These are phyloP conservation scores for Drosophila kohkoa DNA, from an alignment of 1,140 invertebrate species.

Conservation along the genomic window DNA sequence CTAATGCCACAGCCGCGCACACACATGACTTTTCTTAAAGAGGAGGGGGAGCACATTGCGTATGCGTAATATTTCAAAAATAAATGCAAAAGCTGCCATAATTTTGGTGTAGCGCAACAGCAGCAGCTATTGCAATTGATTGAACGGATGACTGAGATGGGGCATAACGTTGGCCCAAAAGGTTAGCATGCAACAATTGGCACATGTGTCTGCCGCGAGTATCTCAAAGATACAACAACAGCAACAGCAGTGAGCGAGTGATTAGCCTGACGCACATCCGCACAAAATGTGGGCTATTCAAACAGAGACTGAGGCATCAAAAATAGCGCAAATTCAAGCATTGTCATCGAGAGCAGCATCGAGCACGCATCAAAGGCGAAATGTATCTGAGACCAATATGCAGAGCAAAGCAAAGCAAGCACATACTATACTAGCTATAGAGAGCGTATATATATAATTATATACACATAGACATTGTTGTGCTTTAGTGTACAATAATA, in stretches of 20 bases:
- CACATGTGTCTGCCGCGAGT: slow-evolving; percentile 34
- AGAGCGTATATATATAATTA: slow-evolving; percentile 12
- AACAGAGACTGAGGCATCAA: slow-evolving; percentile 37
- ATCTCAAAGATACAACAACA: slow-evolving; percentile 20
- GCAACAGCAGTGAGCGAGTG: slow-evolving; percentile 8
- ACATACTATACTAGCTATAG: neutral
- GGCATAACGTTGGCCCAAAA: slow-evolving; percentile 29
- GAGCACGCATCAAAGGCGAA: slow-evolving; percentile 68
- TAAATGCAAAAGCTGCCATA: slow-evolving; percentile 56
- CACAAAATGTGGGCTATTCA: slow-evolving; percentile 68
- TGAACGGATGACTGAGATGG: slow-evolving; percentile 21
- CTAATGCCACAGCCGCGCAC: slow-evolving; percentile 70
- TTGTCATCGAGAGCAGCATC: slow-evolving; percentile 53
- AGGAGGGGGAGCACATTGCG: slow-evolving; percentile 44
- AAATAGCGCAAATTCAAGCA: slow-evolving; percentile 74
- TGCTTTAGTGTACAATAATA: slow-evolving; percentile 68
- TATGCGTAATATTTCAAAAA: slow-evolving; percentile 80
- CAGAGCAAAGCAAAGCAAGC: slow-evolving; percentile 32
- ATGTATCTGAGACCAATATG: slow-evolving; percentile 68
- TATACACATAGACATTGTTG: slow-evolving; percentile 56
- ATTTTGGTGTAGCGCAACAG: slow-evolving; percentile 16
- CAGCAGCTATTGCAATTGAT: slow-evolving; percentile 43
- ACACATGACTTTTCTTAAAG: slow-evolving; percentile 16
- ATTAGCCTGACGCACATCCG: slow-evolving; percentile 72
- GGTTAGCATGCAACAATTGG: slow-evolving; percentile 73